These are phyloP conservation scores for Acridotheres tristis DNA, from an alignment of 2,797 vertebrate species.

Conservation along the genomic window DNA sequence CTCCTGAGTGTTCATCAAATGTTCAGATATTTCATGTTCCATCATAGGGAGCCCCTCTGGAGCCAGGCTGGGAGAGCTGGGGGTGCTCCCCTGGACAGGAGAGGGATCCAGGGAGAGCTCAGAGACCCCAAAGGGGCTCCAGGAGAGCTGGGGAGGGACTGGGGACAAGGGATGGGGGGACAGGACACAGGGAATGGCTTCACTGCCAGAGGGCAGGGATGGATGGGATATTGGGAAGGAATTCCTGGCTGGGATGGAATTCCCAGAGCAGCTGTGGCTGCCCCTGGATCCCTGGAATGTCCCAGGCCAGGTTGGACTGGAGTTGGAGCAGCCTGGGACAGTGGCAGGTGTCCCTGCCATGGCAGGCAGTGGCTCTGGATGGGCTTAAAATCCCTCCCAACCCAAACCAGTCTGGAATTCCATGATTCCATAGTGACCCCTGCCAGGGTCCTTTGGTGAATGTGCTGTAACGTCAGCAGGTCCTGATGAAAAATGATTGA, in stretches of 20 bases:
- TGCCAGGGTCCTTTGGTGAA: neutral
- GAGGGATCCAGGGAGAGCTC: neutral
- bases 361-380: neutral
- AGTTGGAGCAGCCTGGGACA: neutral
- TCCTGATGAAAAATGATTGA: neutral
- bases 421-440: fast-evolving
- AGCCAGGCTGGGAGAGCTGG: neutral
- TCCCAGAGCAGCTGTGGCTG: neutral
- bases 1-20: neutral
- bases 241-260: fast-evolving
- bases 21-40: neutral
- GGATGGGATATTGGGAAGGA: fast-evolving
- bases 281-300: neutral
- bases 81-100: fast-evolving
- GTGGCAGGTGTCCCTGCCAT: neutral
- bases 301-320: neutral
- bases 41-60: neutral
- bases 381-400: neutral
- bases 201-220: fast-evolving
- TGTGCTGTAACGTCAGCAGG: fast-evolving
- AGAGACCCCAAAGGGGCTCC: neutral
- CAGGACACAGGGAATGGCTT: neutral
- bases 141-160: neutral
- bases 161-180: neutral
- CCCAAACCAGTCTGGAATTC: no score